phyloP scores from a whole-genome alignment of 2,113 vertebrate species.

The Lagenorhynchus albirostris region DNA sequence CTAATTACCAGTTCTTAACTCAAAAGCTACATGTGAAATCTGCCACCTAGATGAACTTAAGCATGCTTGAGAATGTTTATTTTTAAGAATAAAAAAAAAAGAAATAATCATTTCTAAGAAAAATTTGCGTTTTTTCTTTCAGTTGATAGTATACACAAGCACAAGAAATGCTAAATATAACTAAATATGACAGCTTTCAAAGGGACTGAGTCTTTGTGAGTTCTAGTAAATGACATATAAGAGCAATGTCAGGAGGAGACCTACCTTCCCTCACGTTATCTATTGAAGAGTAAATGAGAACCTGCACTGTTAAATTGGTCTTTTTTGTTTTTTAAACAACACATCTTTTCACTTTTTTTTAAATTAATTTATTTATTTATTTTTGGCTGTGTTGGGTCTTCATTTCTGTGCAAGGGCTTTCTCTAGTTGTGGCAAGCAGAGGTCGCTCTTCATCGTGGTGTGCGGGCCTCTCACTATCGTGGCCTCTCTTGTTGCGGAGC shows the following conservation, averaged over 20 bases:
- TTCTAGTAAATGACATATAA: background rate
- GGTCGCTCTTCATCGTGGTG: too few species aligned
- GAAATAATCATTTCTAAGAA: slow-evolving; percentile 53
- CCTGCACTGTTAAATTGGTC: slow-evolving; percentile 45
- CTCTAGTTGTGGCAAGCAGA: too few species aligned
- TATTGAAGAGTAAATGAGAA: slow-evolving; percentile 61
- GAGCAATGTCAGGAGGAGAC: slow-evolving; percentile 58
- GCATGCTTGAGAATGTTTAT: background rate
- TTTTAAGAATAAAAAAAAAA: background rate
- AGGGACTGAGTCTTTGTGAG: slow-evolving; percentile 64
- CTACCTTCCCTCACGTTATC: slow-evolving; percentile 7
- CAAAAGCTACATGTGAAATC: background rate
- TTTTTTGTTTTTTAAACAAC: too few species aligned
- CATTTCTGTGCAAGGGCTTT: too few species aligned
- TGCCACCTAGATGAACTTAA: background rate
- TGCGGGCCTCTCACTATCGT: too few species aligned
- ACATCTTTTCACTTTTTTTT: too few species aligned
- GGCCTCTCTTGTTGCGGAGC: too few species aligned
- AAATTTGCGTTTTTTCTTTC: slow-evolving; percentile 66
- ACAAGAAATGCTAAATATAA: slow-evolving; percentile 68
- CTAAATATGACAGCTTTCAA: slow-evolving; percentile 73
- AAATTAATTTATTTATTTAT: too few species aligned
- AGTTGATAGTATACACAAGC: slow-evolving; percentile 70
- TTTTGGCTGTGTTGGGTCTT: too few species aligned
- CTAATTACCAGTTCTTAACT: background rate